Evolutionary conservation across 2,797 vertebrate species (phyloP).

Genomic region (Sebastes dallii): DNA sequence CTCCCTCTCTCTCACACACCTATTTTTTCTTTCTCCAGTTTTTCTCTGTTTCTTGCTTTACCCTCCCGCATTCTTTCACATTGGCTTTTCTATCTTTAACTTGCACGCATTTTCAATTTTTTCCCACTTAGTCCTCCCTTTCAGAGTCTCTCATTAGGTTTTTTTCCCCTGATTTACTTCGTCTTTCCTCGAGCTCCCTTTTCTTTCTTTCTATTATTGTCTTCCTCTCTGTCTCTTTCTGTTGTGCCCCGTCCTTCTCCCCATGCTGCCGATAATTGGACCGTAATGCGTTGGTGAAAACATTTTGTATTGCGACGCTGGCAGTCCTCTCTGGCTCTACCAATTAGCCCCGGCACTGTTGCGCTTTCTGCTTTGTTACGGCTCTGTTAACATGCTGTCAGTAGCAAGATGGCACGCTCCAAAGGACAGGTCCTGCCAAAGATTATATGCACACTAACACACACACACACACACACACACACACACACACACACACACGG

Average conservation of each 20-base stretch:
- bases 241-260: conserved; percentile 23
- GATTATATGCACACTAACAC: conserved; percentile 14
- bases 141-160: neutral
- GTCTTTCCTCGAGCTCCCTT: neutral
- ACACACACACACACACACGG: neutral
- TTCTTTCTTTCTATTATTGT: conserved; percentile 4
- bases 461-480: neutral
- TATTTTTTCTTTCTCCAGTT: neutral
- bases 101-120: neutral
- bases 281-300: conserved; percentile 62
- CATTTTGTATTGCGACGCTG: conserved; percentile 49
- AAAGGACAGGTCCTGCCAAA: conserved; percentile 48
- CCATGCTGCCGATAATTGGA: conserved; percentile 63
- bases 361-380: conserved; percentile 62
- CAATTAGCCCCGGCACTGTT: conserved; percentile 70
- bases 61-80: neutral
- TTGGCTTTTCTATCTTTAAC: neutral
- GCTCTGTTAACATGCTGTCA: conserved; percentile 70
- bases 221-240: conserved; percentile 9
- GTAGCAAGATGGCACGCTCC: conserved; percentile 52
- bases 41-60: neutral
- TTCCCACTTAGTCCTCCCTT: neutral
- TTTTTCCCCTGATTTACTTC: neutral
- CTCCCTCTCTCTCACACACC: neutral
- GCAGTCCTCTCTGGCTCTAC: conserved; percentile 55